A percentile compares a stretch with the other conserved stretches of the same genome.
phyloP scores from a whole-genome alignment of 2,113 vertebrate species.

The Vimba vimba region DNA sequence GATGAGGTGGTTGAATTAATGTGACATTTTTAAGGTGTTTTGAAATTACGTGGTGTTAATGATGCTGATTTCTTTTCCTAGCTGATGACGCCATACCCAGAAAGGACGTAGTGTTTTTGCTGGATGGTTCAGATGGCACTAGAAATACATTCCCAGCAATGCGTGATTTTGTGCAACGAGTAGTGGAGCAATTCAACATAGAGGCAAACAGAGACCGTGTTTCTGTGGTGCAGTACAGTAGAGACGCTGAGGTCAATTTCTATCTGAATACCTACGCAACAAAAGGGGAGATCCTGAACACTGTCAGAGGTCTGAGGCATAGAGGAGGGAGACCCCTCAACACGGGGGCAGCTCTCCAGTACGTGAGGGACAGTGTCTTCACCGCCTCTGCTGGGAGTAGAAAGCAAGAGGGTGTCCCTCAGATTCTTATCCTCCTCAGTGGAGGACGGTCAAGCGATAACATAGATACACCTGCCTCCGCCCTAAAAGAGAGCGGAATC shows the following conservation, averaged over 20 bases:
- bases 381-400: constrained; percentile 72
- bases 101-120: constrained; percentile 74
- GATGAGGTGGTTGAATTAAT: background rate
- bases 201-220: constrained; percentile 49
- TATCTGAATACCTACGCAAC: constrained; percentile 49
- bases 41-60: background rate
- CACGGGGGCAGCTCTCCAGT: constrained; percentile 63
- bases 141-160: constrained; percentile 62
- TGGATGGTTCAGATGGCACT: constrained; percentile 75
- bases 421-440: constrained; percentile 62
- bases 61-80: constrained; percentile 32
- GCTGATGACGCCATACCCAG: constrained; percentile 58
- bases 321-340: constrained; percentile 66
- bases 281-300: constrained; percentile 44
- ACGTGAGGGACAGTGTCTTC: constrained; percentile 51
- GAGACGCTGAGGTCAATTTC: constrained; percentile 52
- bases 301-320: constrained; percentile 37
- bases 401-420: background rate
- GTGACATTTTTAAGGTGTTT: background rate
- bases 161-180: constrained; percentile 66
- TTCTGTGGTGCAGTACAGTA: constrained; percentile 60
- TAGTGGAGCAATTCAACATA: too few relatives aligned
- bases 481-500: constrained; percentile 77
- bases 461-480: constrained; percentile 73
- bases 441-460: constrained; percentile 60